Evolutionary conservation across 64 coral and sea anemone species (phyloP), one percentile per base, ranked within the genome.

Genomic region (Trachythela sp.): DNA sequence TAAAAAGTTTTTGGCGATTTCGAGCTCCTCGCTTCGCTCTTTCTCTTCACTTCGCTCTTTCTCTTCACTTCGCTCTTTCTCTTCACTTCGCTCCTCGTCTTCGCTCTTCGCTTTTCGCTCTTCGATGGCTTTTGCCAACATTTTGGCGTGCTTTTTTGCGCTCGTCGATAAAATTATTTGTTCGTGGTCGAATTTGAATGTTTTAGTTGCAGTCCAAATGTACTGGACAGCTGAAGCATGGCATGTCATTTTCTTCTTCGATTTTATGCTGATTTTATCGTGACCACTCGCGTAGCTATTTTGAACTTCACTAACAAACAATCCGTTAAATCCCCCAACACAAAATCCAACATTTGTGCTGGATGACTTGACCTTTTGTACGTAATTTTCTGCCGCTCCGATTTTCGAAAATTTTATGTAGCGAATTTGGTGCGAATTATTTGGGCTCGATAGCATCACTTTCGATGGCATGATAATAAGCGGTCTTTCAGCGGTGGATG

Each of bases 1-100:
- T 48, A 93, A 86, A 75, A 93, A 93, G 11, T 5, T 7, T 9
- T 88, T 83, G 29, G 88, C 92, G 33, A 42, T 68, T 34, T 48
- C 80, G n/a, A 6, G 42, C 11, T 4, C 42, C 11, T 45, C 42
- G 42, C 42, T 45, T 45, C 11, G 4, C 42, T 41, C 45, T n/a
- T 33, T 4, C 38, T 0, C 39, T 88, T 39, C n/a, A n/a, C n/a
- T 59, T 26, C 39, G 30, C 34, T 18, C 9, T 39, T 85, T 45
- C 11, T 4, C 42, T 45, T 45, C 42, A 11, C 42, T 45, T 45
- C 11, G 4, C 42, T 41, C 45, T 33, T 4, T 22, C 39, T 88
- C 26, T 59, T 26, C 39, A 18, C 34, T 18, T n/a, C 11, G 42
- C 11, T 4, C 42, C 11, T 45, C 42, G 42, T 45, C 42, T 45